These are phyloP conservation scores for Liolophura sinensis DNA, from an alignment of 1,140 invertebrate species.

Conservation along the genomic window DNA sequence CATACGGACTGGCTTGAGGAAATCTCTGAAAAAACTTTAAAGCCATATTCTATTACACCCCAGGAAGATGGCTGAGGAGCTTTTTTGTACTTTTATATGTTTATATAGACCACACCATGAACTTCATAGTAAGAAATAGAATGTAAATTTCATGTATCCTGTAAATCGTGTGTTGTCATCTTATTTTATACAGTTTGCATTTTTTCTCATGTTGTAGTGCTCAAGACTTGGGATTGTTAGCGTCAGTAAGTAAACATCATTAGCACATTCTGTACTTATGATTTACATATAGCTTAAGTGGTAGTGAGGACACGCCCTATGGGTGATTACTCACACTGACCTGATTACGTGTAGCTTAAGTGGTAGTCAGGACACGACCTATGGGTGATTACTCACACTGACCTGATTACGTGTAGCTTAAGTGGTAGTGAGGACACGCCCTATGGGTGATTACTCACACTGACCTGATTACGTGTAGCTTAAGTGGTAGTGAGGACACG, in stretches of 20 bases:
- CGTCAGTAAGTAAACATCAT: slow-evolving; percentile 68
- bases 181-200: slow-evolving; percentile 12
- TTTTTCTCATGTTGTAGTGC: slow-evolving; percentile 59
- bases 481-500: too few relatives aligned
- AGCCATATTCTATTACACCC: background rate
- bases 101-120: background rate
- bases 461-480: too few relatives aligned
- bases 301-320: too few relatives aligned
- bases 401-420: too few relatives aligned
- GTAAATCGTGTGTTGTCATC: background rate
- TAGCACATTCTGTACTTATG: background rate
- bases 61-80: background rate
- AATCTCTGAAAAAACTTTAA: background rate
- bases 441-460: too few relatives aligned
- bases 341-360: too few relatives aligned
- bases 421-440: too few relatives aligned
- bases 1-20: background rate
- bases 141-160: background rate
- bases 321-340: too few relatives aligned
- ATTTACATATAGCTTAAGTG: background rate
- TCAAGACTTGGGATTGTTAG: slow-evolving; percentile 80
- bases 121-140: background rate
- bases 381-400: too few relatives aligned
- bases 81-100: background rate
- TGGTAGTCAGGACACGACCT: too few relatives aligned